Base-by-base conservation (phyloP, 2,797 vertebrate genomes). In the Scyliorhinus canicula region DNA sequence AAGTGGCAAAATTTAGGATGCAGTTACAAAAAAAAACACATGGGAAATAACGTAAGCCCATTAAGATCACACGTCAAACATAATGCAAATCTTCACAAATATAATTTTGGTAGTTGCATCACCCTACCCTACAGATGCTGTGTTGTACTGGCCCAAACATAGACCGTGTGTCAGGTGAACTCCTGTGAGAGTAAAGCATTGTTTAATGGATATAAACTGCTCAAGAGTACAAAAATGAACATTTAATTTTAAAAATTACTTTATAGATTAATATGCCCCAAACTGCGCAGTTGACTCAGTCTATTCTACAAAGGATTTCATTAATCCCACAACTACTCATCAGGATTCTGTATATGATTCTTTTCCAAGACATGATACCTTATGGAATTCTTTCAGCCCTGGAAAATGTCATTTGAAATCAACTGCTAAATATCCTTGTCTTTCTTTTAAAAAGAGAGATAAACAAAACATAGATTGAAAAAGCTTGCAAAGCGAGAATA, bases 401-500 rank as follows among this genome's bases (percentile, higher is more conserved):
- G 65, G 71, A 74, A 52, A 74, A 93, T n/a, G 28, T 40, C 19
- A 52, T 69, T 94, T 94, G 93, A 94, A 94, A 94, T 94, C 93
- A 94, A 93, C 67, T 74, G 93, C 67, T 65, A 24, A 91, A 7
- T 21, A 65, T 65, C 88, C 28, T 69, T 52, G 7, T 69, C 9
- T n/a, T 26, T 93, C 67, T n/a, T 93, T 65, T 67, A 31, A 52
- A 93, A 47, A 71, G 44, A 94, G 50, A 16, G 65, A 69, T 44
- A 67, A 93, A 52, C 79, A 74, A 96, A 95, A 95, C 95, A 95
- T 95, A 95, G 85, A 96, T 95, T 95, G 96, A 96, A 95, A 95
- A 97, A 96, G 96, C 95, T 97, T 96, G 95, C 96, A 97, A 97
- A 96, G 95, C 96, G 96, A 97, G 95, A 0, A 95, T 96, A 97